Evolutionary conservation across 2,113 vertebrate genomes (phyloP).

Genomic region (Anolis carolinensis): DNA sequence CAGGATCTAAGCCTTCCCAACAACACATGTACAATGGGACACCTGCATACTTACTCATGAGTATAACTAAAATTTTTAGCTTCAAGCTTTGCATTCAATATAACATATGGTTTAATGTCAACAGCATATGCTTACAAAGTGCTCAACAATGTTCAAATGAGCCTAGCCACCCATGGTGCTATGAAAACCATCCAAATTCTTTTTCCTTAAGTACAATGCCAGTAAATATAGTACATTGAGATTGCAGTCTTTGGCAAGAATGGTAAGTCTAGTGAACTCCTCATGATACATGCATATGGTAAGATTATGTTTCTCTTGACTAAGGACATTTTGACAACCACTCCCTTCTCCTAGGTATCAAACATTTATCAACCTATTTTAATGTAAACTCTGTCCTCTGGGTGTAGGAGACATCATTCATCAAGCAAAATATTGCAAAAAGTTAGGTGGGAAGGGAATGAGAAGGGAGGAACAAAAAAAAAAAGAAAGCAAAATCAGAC

Average conservation of each 20-base stretch:
- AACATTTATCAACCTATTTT: slow-evolving; percentile 20
- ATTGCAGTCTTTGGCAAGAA: neutral
- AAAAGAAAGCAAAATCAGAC: too few relatives aligned
- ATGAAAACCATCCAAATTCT: neutral
- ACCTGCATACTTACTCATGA: too few relatives aligned
- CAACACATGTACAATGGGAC: too few relatives aligned
- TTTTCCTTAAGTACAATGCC: neutral
- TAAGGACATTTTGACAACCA: neutral
- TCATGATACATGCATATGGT: neutral
- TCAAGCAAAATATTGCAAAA: too few relatives aligned
- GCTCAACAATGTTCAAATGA: neutral
- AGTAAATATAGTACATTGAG: neutral
- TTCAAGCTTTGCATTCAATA: too few relatives aligned
- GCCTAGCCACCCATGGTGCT: neutral
- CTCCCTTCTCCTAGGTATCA: neutral
- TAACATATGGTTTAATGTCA: too few relatives aligned
- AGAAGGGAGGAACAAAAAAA: too few relatives aligned
- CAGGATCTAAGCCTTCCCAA: too few relatives aligned
- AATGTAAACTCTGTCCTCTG: neutral
- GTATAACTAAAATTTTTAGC: too few relatives aligned
- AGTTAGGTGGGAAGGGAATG: too few relatives aligned
- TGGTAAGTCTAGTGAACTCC: neutral
- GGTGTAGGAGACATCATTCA: too few relatives aligned
- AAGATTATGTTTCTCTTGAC: neutral
- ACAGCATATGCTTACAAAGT: too few relatives aligned